phyloP scores from a whole-genome alignment of 2,888 invertebrate genomes.

The Hemaris fuciformis region DNA sequence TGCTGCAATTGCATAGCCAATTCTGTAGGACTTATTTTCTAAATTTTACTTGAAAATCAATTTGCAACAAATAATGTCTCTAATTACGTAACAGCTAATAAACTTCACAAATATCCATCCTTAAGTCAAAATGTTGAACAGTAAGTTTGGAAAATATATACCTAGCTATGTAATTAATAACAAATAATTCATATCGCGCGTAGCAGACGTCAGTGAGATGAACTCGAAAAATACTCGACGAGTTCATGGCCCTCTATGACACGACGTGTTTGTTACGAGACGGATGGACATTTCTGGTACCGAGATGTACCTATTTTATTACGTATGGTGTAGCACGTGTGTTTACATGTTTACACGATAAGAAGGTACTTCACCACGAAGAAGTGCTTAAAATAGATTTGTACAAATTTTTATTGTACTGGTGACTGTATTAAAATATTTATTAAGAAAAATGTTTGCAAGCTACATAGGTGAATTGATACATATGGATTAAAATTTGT shows the following conservation, averaged over 20 bases:
- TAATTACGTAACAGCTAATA: no score
- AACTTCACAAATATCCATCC: not conserved
- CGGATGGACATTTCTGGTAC: constrained; percentile 33
- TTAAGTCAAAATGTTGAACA: not conserved
- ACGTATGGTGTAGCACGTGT: constrained; percentile 20
- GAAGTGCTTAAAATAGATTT: not conserved
- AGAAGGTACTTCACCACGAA: not conserved
- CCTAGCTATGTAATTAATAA: no score
- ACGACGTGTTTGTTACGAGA: constrained; percentile 42
- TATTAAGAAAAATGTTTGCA: not conserved
- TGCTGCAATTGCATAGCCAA: not conserved
- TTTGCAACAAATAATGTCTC: no score
- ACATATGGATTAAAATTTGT: no score
- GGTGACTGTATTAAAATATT: not conserved
- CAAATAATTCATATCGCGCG: constrained; percentile 33
- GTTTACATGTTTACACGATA: constrained; percentile 8
- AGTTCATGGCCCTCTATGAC: constrained; percentile 71
- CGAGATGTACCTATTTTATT: constrained; percentile 6
- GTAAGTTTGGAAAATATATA: no score
- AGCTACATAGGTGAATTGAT: no score
- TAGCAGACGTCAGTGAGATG: constrained; percentile 49
- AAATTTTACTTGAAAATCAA: not conserved
- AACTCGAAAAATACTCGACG: constrained; percentile 66
- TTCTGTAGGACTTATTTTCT: not conserved
- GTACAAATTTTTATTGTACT: not conserved